Conservation (phyloP, 2,797 vertebrate species). For the Catostomus latipinnis region DNA sequence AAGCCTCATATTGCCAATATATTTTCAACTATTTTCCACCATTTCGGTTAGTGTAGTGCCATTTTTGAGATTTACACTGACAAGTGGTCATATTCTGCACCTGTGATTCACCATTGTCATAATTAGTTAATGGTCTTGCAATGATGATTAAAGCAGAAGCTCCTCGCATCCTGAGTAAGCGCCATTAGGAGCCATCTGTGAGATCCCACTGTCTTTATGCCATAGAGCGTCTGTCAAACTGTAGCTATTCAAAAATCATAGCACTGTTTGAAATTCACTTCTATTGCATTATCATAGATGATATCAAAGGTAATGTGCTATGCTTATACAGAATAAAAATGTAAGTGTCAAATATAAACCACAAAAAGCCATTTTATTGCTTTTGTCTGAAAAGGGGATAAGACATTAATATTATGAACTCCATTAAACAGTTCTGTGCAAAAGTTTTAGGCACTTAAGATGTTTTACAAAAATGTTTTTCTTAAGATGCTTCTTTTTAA, state of each 20-base stretch:
- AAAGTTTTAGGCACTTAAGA: too few relatives aligned
- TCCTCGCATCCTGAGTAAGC: slow-evolving; percentile 58
- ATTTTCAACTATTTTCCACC: slow-evolving; percentile 4
- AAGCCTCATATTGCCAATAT: slow-evolving; percentile 33
- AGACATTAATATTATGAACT: neutral
- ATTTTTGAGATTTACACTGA: slow-evolving; percentile 35
- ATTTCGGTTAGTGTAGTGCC: slow-evolving; percentile 16
- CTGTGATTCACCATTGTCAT: slow-evolving; percentile 53
- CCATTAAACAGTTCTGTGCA: too few relatives aligned
- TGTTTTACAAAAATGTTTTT: too few relatives aligned
- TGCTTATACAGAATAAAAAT: slow-evolving; percentile 36
- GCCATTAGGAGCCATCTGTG: slow-evolving; percentile 64
- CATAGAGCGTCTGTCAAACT: slow-evolving; percentile 40
- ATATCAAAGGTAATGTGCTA: slow-evolving; percentile 30
- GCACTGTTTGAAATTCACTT: slow-evolving; percentile 46
- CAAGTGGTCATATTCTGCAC: slow-evolving; percentile 44
- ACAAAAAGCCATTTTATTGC: slow-evolving; percentile 23
- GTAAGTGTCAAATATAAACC: slow-evolving; percentile 31
- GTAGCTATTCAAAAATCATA: slow-evolving; percentile 54
- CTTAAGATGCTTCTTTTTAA: too few relatives aligned
- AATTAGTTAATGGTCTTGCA: slow-evolving; percentile 55
- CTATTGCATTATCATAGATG: slow-evolving; percentile 44
- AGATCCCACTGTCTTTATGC: slow-evolving; percentile 43
- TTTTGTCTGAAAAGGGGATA: slow-evolving; percentile 2
- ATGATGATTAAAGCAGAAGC: slow-evolving; percentile 55